phyloP scores from a whole-genome alignment of 2,113 vertebrate species.

The Scatophagus argus region DNA sequence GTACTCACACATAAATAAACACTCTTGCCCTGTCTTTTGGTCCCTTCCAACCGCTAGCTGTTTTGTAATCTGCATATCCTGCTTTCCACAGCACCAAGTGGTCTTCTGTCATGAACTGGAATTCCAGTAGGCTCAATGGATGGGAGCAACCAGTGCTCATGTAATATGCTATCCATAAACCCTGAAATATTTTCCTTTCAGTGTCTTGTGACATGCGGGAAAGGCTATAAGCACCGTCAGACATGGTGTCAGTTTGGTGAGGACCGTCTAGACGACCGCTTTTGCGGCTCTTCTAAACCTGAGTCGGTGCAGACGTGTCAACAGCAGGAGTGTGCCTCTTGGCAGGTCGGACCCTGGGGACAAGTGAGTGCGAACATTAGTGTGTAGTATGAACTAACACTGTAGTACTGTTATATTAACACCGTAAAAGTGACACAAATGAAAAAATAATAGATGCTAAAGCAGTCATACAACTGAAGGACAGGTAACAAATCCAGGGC shows the following conservation, averaged over 20 bases:
- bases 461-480: neutral
- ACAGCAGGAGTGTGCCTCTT: slow-evolving; percentile 96
- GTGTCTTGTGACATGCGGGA: slow-evolving; percentile 98
- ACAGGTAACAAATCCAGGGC: neutral
- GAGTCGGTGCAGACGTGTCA: slow-evolving; percentile 91
- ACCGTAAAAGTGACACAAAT: no score
- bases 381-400: neutral
- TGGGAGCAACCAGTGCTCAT: neutral
- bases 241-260: slow-evolving; percentile 97
- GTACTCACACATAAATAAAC: slow-evolving; percentile 45
- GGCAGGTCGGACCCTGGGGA: slow-evolving; percentile 98
- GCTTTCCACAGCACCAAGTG: neutral
- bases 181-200: slow-evolving; percentile 65
- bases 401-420: no score
- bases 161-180: neutral
- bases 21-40: slow-evolving; percentile 6
- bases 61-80: slow-evolving; percentile 17
- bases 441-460: neutral
- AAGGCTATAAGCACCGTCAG: slow-evolving; percentile 95
- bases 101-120: slow-evolving; percentile 1
- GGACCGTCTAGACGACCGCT: slow-evolving; percentile 89
- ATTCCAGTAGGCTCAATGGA: neutral
- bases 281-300: slow-evolving; percentile 90
- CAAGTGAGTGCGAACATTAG: slow-evolving; percentile 86
- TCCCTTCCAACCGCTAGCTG: neutral